Conservation (phyloP, 2,888 invertebrate species). For the Seira musarum region DNA sequence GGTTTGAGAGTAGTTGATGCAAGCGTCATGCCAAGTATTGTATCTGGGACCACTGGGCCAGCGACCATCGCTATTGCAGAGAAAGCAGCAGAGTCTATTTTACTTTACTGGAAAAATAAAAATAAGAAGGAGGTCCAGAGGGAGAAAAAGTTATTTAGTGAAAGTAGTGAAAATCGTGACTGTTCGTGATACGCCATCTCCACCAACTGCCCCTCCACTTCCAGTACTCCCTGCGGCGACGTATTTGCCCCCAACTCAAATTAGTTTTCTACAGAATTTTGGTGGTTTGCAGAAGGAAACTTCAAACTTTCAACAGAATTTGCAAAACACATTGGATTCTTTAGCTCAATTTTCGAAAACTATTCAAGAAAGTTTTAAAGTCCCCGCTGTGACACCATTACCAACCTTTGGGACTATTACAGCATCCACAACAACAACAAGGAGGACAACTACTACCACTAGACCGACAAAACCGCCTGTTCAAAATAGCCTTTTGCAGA, state of each 20-base stretch:
- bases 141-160: neutral
- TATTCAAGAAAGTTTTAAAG: constrained; percentile 29
- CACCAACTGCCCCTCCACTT: constrained; percentile 13
- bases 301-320: neutral
- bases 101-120: constrained; percentile 32
- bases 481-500: constrained; percentile 2
- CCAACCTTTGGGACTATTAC: neutral
- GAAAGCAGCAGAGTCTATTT: constrained; percentile 51
- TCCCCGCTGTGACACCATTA: neutral
- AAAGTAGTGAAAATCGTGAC: constrained; percentile 17
- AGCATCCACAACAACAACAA: neutral
- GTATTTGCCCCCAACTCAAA: too few species aligned
- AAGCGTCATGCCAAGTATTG: constrained; percentile 54
- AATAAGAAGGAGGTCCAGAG: constrained; percentile 11
- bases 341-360: constrained; percentile 29
- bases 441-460: neutral
- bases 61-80: constrained; percentile 56
- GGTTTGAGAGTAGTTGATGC: constrained; percentile 61
- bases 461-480: neutral
- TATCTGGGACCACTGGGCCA: constrained; percentile 24
- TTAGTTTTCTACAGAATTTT: too few species aligned
- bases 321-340: constrained; percentile 43
- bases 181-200: neutral
- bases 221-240: neutral
- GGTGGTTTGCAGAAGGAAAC: too few species aligned